Evolutionary conservation across 2,888 invertebrate species (phyloP), one percentile per base, ranked within the genome.

Genomic region (Leucoptera coffeella): DNA sequence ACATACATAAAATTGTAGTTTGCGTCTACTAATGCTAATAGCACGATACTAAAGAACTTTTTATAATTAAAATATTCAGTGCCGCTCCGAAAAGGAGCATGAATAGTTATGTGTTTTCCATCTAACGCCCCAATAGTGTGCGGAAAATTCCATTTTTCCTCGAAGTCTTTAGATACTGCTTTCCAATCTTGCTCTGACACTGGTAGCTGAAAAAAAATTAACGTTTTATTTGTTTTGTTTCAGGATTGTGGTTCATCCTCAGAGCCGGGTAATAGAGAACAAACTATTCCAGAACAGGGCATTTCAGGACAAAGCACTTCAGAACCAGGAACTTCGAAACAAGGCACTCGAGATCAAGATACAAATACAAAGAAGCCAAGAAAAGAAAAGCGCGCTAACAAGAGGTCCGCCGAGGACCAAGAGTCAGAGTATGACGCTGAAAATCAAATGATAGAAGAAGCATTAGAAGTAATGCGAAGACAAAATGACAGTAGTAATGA

Each of bases 1-100:
- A 33, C 37, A 23, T 36, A 44, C 6, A 40, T 32, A 35, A 50
- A 50, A n/a, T 43, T 42, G 31, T 51, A 56, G 31, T 55, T 35
- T 11, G 49, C 48, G 38, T 57, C 50, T 6, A 44, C 51, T 26
- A 50, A 21, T 7, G 35, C 37, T 21, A 36, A 32, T 2, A 59
- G 32, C 3, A 58, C 49, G 22, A 50, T 40, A 32, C 46, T 50
- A 30, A 43, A 43, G 31, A 32, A 32, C 2, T 20, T 30, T 41
- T 51, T 52, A 32, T 50, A 52, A 28, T 48, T 45, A 20, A 30
- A 27, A 32, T 31, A 38, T 37, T 43, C 39, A 12, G 37, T 39
- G 25, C 43, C 42, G 22, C 33, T 38, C 26, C 41, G 32, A n/a
- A 30, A 23, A 15, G 48, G 46, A 26, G 38, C 32, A 35, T 47